Conservation (phyloP, 2,888 invertebrate species). For the Cantharis nigra region DNA sequence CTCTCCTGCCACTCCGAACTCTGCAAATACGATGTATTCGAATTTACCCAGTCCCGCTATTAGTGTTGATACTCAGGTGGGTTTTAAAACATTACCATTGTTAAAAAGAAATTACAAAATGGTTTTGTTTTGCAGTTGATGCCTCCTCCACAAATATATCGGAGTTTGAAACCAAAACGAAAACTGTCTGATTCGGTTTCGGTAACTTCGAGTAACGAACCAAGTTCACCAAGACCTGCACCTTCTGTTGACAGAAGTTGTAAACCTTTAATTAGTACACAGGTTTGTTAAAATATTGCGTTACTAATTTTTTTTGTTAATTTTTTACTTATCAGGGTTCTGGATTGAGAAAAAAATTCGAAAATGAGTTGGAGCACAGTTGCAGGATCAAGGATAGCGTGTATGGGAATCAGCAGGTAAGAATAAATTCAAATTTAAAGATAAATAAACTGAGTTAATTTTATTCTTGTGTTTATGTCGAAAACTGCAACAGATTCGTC, state of each 20-base stretch:
- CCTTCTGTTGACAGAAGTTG: conserved; percentile 68
- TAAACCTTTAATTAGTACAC: conserved; percentile 60
- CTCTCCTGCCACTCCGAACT: conserved; percentile 57
- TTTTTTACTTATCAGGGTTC: conserved; percentile 35
- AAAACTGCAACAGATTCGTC: no score
- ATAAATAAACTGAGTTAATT: no score
- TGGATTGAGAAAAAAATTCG: conserved; percentile 50
- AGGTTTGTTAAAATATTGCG: conserved; percentile 45
- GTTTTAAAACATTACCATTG: neutral
- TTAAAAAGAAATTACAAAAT: neutral
- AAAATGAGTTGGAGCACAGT: conserved; percentile 47
- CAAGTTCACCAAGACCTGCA: conserved; percentile 56
- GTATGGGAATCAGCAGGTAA: conserved; percentile 38
- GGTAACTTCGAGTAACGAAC: conserved; percentile 50
- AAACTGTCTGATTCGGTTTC: conserved; percentile 59
- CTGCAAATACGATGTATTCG: conserved; percentile 58
- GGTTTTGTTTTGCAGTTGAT: conserved; percentile 37
- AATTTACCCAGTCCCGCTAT: conserved; percentile 63
- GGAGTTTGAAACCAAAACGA: conserved; percentile 77
- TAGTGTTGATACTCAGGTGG: conserved; percentile 38
- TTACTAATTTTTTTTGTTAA: neutral
- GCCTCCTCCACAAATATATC: conserved; percentile 78
- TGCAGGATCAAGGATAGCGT: conserved; percentile 50
- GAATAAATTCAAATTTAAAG: no score
- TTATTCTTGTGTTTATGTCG: no score